A percentile compares a stretch with the other conserved stretches of the same genome.
Evolutionary conservation across 2,888 invertebrate genomes (phyloP).

Genomic region (Trichopria drosophilae): DNA sequence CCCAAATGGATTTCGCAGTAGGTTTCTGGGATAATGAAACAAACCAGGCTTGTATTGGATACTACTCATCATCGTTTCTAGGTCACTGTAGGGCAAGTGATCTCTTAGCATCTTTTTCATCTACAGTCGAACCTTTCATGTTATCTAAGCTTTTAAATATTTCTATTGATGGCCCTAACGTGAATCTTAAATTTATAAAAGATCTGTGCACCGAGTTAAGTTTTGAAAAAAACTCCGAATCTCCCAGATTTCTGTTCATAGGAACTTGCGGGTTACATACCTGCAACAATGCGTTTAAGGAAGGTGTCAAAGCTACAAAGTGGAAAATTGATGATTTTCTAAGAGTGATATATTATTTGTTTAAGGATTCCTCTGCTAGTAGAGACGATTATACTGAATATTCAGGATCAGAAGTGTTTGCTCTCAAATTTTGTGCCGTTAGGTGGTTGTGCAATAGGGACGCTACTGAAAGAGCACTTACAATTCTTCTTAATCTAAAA

Average conservation of each 20-base stretch:
- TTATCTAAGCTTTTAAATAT: too few relatives aligned
- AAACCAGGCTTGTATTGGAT: background rate
- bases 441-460: background rate
- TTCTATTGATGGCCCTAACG: too few relatives aligned
- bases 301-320: constrained; percentile 29
- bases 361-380: constrained; percentile 8
- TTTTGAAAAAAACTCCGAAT: constrained; percentile 10
- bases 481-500: background rate
- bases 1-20: constrained; percentile 15
- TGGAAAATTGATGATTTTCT: constrained; percentile 36
- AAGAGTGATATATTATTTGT: constrained; percentile 31
- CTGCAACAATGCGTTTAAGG: constrained; percentile 38
- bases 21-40: constrained; percentile 11
- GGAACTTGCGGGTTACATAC: constrained; percentile 41
- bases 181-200: constrained; percentile 13
- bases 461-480: constrained; percentile 7
- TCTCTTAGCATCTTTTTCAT: constrained; percentile 16
- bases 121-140: too few relatives aligned
- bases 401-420: constrained; percentile 2
- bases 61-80: constrained; percentile 3
- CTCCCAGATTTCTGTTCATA: constrained; percentile 30
- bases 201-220: too few relatives aligned
- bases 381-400: constrained; percentile 3
- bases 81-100: constrained; percentile 29
- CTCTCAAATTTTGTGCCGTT: background rate